Base-by-base conservation (phyloP, 2,113 vertebrate genomes). In the Puntigrus tetrazona region DNA sequence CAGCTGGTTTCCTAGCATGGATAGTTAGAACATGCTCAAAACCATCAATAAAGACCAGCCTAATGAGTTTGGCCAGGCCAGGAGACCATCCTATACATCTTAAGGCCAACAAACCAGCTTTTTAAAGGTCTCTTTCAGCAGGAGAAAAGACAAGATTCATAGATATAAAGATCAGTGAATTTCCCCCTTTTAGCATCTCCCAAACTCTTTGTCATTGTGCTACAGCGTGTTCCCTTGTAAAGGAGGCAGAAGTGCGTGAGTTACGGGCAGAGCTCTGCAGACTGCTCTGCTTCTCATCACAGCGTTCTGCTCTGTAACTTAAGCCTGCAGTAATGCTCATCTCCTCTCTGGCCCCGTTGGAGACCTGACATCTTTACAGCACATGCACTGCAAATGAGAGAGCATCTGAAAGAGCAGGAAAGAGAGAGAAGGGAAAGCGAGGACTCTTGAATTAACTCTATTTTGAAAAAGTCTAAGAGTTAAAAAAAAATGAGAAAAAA, bases 301-400 rank as follows among this genome's bases (percentile, higher is more conserved):
- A 78, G 3, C 27, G 47, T 29, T 11, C 65, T 72, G 84, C 67
- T 89, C 86, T 87, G 89, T 91, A 90, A 93, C 91, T 89, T 41
- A 93, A 91, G 89, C 91, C 85, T 90, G 89, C 89, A 91, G 89
- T 92, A 89, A 89, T 89, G 91, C 92, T 90, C 90, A 92, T 94
- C 93, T 89, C 90, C 87, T 89, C 88, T 84, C 91, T 89, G 87
- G 88, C 92, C 89, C 89, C 90, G 90, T 91, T 91, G 91, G 92
- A 94, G 88, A 90, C 87, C 89, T 94, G 95, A 96, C 95, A 95
- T 94, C 93, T 96, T 96, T 95, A 96, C 92, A 91, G 93, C 92
- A 91, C n/a, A 83, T 92, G 91, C 92, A 89, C 90, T 91, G 91
- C 31, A 88, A 92, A 92, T 93, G 90, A 91, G 93, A 91, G 92